Evolutionary conservation across 2,888 invertebrate genomes (phyloP).

Genomic region (Hyles lineata): DNA sequence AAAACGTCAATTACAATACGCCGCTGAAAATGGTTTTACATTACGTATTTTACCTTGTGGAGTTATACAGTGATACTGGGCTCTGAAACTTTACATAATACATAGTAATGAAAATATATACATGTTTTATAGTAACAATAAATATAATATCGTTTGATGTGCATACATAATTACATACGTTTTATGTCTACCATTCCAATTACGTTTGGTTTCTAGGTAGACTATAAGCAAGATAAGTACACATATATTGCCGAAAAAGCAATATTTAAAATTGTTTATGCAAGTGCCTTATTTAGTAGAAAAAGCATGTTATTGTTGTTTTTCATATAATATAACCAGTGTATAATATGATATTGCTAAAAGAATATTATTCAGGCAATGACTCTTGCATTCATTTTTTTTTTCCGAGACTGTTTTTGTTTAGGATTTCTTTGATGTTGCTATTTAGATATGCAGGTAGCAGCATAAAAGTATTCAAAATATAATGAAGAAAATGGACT

Average conservation of each 20-base stretch:
- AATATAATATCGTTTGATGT: constrained; percentile 28
- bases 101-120: constrained; percentile 38
- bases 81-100: constrained; percentile 55
- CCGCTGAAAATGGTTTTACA: not conserved
- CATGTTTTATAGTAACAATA: constrained; percentile 35
- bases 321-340: not conserved
- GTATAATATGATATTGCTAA: constrained; percentile 21
- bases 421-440: too few relatives aligned
- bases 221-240: not conserved
- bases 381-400: too few relatives aligned
- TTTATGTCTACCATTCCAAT: not conserved
- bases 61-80: constrained; percentile 42
- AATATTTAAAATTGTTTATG: not conserved
- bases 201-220: not conserved
- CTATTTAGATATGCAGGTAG: too few relatives aligned
- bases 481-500: too few relatives aligned
- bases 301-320: not conserved
- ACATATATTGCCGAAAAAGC: not conserved
- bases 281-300: not conserved
- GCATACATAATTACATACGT: not conserved
- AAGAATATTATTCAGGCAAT: too few relatives aligned
- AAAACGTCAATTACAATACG: constrained; percentile 10
- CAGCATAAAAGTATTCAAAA: too few relatives aligned
- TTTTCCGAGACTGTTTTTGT: too few relatives aligned
- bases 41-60: constrained; percentile 48